Evolutionary conservation across 1,140 invertebrate species (phyloP).

Genomic region (Eumeta japonica): DNA sequence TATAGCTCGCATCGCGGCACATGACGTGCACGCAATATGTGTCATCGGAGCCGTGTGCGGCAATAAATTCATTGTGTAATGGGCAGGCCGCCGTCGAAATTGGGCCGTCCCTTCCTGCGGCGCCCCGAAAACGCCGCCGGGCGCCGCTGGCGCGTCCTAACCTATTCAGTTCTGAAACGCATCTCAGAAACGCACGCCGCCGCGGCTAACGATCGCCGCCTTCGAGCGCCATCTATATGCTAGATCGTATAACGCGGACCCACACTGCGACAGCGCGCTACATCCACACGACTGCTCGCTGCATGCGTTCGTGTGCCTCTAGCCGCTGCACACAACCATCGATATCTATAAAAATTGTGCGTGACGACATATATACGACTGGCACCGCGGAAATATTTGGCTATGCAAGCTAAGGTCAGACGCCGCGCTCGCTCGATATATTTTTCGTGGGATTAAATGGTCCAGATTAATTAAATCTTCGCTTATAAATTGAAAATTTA

Average conservation of each 20-base stretch:
- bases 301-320: conserved; percentile 12
- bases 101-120: conserved; percentile 47
- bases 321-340: conserved; percentile 6
- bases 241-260: neutral
- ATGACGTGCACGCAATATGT: conserved; percentile 46
- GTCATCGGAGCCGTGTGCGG: conserved; percentile 45
- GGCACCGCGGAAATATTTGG: conserved; percentile 32
- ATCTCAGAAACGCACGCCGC: conserved; percentile 18
- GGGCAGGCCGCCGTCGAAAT: conserved; percentile 40
- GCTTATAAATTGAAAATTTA: neutral
- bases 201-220: conserved; percentile 8
- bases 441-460: neutral
- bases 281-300: conserved; percentile 3
- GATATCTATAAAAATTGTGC: conserved; percentile 24
- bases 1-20: too few relatives aligned
- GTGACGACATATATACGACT: conserved; percentile 21
- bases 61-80: conserved; percentile 55
- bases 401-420: conserved; percentile 37
- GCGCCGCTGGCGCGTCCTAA: too few relatives aligned
- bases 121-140: too few relatives aligned
- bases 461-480: neutral
- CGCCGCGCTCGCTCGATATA: neutral
- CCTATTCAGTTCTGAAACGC: conserved; percentile 38
- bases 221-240: conserved; percentile 19
- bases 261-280: neutral